These are phyloP conservation scores for Phortica magna DNA, from an alignment of 2,888 invertebrate species.

Conservation along the genomic window DNA sequence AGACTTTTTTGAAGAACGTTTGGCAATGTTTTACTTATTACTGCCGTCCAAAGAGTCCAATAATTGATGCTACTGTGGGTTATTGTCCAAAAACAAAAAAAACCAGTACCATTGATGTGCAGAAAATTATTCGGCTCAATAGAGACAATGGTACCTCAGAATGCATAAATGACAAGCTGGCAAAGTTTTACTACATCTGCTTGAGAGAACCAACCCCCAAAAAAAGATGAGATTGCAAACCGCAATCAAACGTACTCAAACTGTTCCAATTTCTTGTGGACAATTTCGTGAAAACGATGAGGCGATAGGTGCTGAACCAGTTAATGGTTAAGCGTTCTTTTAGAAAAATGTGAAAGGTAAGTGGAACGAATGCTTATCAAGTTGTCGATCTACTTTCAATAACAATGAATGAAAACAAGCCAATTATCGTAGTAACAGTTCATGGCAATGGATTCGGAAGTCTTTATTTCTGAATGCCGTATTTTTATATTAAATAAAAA, in stretches of 20 bases:
- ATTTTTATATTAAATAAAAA: conserved; percentile 40
- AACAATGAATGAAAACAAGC: not conserved
- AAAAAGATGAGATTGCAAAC: conserved; percentile 22
- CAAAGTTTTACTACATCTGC: conserved; percentile 71
- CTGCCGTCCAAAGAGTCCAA: conserved; percentile 78
- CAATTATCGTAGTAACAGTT: not conserved
- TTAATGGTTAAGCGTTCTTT: not conserved
- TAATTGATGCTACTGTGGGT: conserved; percentile 56
- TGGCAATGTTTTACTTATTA: conserved; percentile 86
- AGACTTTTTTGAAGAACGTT: conserved; percentile 87
- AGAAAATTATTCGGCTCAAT: conserved; percentile 60
- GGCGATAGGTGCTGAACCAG: not conserved
- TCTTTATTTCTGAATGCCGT: not conserved
- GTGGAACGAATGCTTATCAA: not conserved
- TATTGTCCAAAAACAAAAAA: conserved; percentile 48
- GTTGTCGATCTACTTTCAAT: not conserved
- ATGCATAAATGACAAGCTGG: conserved; percentile 58
- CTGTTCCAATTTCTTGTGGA: not conserved
- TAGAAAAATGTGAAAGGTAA: not conserved
- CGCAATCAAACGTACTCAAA: conserved; percentile 29
- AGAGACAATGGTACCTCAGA: conserved; percentile 51
- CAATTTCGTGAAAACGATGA: conserved; percentile 22
- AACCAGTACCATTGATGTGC: conserved; percentile 51
- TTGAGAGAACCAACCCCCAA: conserved; percentile 40
- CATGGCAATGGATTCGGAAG: not conserved